A percentile compares a stretch with the other conserved stretches of the same genome.
Conservation (phyloP, 2,113 vertebrate species). For the Rhynchomys soricoides region DNA sequence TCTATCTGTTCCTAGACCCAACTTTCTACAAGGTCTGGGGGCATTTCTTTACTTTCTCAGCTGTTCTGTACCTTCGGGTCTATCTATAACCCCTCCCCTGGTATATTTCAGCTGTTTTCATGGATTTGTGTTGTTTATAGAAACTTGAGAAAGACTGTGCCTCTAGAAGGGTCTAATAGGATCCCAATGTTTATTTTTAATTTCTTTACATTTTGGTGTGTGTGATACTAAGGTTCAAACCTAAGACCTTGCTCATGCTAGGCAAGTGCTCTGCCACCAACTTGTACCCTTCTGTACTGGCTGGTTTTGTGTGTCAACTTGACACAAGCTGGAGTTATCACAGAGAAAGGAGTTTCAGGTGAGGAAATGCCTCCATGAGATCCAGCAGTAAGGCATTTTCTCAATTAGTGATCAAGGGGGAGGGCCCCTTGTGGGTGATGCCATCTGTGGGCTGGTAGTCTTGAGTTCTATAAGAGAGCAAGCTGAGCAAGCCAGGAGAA, state of each 20-base stretch:
- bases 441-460: no score
- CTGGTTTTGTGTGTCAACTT: no score
- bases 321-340: no score
- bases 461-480: no score
- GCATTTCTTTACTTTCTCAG: neutral
- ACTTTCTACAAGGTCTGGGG: neutral
- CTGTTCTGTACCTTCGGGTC: neutral
- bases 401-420: no score
- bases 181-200: neutral
- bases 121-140: constrained; percentile 17
- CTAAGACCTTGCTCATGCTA: neutral
- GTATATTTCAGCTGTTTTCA: neutral
- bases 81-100: neutral
- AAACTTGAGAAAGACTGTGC: neutral
- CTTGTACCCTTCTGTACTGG: neutral
- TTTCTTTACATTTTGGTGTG: neutral
- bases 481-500: no score
- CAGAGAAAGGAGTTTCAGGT: no score
- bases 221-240: neutral
- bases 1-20: fast-evolving
- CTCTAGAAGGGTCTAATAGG: neutral
- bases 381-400: no score
- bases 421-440: no score
- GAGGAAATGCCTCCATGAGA: no score
- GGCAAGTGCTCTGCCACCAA: neutral